Evolutionary conservation across 2,113 vertebrate species (phyloP).

Genomic region (Romanogobio albipinnatus): DNA sequence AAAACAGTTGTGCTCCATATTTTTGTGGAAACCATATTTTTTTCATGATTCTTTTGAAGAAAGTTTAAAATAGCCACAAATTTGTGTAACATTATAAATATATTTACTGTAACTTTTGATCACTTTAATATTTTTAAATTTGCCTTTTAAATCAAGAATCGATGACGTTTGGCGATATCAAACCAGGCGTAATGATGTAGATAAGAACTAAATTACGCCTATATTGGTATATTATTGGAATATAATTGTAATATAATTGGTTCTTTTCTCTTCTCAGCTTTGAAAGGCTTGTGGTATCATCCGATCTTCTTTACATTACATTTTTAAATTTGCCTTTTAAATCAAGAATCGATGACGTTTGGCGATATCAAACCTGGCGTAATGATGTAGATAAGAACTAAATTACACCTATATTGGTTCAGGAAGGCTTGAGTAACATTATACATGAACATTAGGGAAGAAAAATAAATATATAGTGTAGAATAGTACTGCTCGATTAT

Average conservation of each 20-base stretch:
- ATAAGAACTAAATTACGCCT: too few relatives aligned
- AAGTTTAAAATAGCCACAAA: background rate
- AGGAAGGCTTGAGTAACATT: background rate
- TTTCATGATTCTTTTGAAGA: background rate
- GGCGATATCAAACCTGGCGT: too few relatives aligned
- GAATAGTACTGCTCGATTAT: background rate
- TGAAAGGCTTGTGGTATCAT: slow-evolving; percentile 40
- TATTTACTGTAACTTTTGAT: background rate
- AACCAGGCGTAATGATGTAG: background rate
- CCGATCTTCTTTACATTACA: slow-evolving; percentile 37
- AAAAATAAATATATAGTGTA: background rate
- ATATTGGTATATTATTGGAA: too few relatives aligned
- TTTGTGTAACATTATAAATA: background rate
- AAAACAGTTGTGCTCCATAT: background rate
- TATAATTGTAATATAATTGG: too few relatives aligned
- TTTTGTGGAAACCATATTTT: background rate
- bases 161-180: background rate
- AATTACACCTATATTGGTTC: background rate
- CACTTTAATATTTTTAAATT: background rate
- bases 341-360: too few relatives aligned
- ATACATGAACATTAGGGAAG: background rate
- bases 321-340: too few relatives aligned
- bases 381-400: background rate
- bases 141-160: background rate
- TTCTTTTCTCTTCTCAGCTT: slow-evolving; percentile 30